phyloP scores from a whole-genome alignment of 2,113 vertebrate genomes.

The human (Homo sapiens) region GRCh38 chr9:13326001-13326500 shows the following conservation, averaged over 20 bases:
- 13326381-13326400: not conserved
- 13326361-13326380: not conserved
- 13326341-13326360: not conserved
- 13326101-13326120: not conserved
- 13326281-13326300: not conserved
- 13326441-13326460: not conserved
- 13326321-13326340: not conserved
- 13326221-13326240: not conserved
- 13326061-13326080: not conserved
- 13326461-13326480: not conserved
- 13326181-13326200: not conserved
- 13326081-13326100: not conserved
- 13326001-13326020: too few relatives aligned
- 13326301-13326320: not conserved
- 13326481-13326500: not conserved
- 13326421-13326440: not conserved
- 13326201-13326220: not conserved
- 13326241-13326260: not conserved
- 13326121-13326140: not conserved
- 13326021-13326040: not conserved
- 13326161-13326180: not conserved
- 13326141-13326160: slow-evolving; percentile 4
- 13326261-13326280: not conserved
- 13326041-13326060: not conserved
- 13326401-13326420: not conserved